Percentiles rank a stretch among this genome's conserved stretches.
Evolutionary conservation across 1,140 invertebrate genomes (phyloP).

Genomic region (Limonius californicus): DNA sequence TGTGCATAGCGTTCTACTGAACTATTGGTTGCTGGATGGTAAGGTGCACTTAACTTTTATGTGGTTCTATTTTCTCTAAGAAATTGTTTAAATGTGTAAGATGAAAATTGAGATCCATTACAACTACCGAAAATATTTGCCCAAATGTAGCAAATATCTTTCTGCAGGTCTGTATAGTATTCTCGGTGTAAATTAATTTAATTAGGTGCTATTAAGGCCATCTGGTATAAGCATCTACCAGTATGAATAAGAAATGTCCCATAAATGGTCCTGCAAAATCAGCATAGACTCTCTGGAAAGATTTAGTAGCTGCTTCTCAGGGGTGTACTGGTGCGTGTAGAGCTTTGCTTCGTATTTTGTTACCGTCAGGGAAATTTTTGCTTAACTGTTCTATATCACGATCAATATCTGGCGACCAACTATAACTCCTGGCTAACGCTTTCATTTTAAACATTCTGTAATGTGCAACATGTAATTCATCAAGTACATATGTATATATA

Average conservation of each 20-base stretch:
- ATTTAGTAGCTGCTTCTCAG: conserved; percentile 34
- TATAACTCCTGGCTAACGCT: conserved; percentile 25
- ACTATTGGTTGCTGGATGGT: conserved; percentile 20
- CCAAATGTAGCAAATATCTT: conserved; percentile 9
- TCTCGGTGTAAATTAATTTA: conserved; percentile 23
- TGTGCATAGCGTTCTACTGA: conserved; percentile 16
- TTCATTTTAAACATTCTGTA: conserved; percentile 32
- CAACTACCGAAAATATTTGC: conserved; percentile 19
- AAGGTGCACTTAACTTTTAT: conserved; percentile 13
- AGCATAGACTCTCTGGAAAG: conserved; percentile 36
- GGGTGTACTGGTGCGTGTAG: too few species aligned
- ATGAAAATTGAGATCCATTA: conserved; percentile 25
- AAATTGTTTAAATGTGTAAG: conserved; percentile 28
- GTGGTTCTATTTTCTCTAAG: conserved; percentile 8
- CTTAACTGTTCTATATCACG: conserved; percentile 39
- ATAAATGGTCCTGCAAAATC: conserved; percentile 40
- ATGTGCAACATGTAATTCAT: conserved; percentile 30
- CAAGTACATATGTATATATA: conserved; percentile 21
- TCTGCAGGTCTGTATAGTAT: conserved; percentile 16
- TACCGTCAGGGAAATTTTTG: conserved; percentile 20
- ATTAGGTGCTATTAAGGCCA: conserved; percentile 20
- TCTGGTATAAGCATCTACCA: conserved; percentile 26
- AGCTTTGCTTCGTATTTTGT: conserved; percentile 22
- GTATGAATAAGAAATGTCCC: conserved; percentile 36
- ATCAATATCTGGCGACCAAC: conserved; percentile 30